Base-by-base conservation (phyloP, 2,113 vertebrate genomes). In the Oncorhynchus gorbuscha region DNA sequence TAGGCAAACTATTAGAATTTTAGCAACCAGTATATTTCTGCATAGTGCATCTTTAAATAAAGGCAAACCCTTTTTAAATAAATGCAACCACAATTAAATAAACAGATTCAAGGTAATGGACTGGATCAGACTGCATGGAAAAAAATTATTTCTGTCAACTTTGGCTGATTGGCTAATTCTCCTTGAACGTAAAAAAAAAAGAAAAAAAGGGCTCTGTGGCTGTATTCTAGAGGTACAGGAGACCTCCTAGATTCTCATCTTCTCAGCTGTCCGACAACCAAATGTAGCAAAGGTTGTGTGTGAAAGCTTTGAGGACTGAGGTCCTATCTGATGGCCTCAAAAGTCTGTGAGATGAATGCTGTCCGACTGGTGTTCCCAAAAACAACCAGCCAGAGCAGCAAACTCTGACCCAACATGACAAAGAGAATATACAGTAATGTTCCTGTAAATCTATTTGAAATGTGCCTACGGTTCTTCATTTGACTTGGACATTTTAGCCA, bases 281-380 rank as follows among this genome's bases (percentile, higher is more conserved):
- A 84, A 78, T 79, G 32, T 71, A 72, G 30, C 70, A 84, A 78
- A 82, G 73, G 78, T 85, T 70, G 6, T 22, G 72, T 73, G 75
- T 59, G 69, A 4, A 64, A 45, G 75, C 35, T 78, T 16, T 7
- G 28, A 74, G 28, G 13, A 51, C 73, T 22, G 7, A 68, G 20
- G 39, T 39, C 39, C 39, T 79, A 79, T 83, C 77, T 66, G 30
- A 77, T 71, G 69, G 69, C 73, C 75, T 84, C 61, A 69, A 78
- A 69, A 78, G 61, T 78, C 72, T 61, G 58, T 2, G 5, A 20
- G 51, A 20, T 58, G 76, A 71, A 76, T 68, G 16, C 77, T 76
- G 73, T 83, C 68, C 72, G 28, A 74, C 73, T 75, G 65, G 77
- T 83, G 78, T 90, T 89, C 77, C 76, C 65, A 76, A 88, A 85